Evolutionary conservation across 2,797 vertebrate genomes (phyloP), one percentile per base, ranked within the genome.

Genomic region (Chromobotia macracanthus): DNA sequence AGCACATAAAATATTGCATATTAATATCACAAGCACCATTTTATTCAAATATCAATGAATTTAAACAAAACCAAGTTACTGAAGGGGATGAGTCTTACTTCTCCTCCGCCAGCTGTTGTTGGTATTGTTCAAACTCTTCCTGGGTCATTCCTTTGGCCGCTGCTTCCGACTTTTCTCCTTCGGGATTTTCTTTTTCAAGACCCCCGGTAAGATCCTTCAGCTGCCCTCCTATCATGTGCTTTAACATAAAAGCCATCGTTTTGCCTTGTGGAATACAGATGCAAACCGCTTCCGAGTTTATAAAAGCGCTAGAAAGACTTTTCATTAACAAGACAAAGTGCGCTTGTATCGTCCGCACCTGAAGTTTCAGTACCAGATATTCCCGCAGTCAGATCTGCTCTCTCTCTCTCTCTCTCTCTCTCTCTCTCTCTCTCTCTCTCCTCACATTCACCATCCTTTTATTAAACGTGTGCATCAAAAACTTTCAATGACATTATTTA

Each of bases 151-250:
- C 96, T 84, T 96, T 94, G 0, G 96, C 94, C 66, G 94, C 94
- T 0, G 96, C 96, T 0, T 96, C 95, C 0, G 95, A 88, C 83
- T 97, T 98, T 85, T 97, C 96, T 0, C 83, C 92, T 63, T 97
- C 96, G 0, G 94, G 80, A 84, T 97, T 98, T 83, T 98, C 97
- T 84, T 98, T 96, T 35, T 90, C 92, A 82, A 98, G 91, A 78
- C 96, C 96, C 1, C 97, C 97, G 0, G 97, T 98, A 79, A 99
- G 95, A 87, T 95, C 98, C 94, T 98, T 99, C 93, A 99, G 92
- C 88, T 98, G 96, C 7, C 96, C 96, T 0, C 97, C 97, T 65
- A 99, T 96, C 96, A 99, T 89, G 82, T 96, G 95, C 90, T 99
- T 99, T 76, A 99, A 96, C 95, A 98, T 96, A 91, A 99, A 99